Conservation (phyloP, 2,888 invertebrate species). For the Drosophila cyrtoloma region DNA sequence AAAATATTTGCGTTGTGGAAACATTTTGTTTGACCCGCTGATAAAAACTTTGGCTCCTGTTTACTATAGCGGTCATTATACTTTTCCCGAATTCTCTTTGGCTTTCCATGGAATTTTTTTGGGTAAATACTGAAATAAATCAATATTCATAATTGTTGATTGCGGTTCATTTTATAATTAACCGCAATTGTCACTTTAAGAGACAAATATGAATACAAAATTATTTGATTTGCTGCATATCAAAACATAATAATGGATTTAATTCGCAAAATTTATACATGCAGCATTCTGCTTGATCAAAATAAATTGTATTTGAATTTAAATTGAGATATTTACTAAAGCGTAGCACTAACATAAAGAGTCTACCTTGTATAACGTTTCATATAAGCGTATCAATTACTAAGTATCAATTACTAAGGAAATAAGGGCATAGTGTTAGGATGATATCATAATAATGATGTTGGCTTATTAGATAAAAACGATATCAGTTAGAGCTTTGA, state of each 20-base stretch:
- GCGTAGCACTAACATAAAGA: background rate
- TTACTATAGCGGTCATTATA: conserved; percentile 63
- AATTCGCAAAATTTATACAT: background rate
- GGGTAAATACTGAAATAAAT: conserved; percentile 7
- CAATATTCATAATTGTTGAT: conserved; percentile 5
- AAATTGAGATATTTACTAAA: background rate
- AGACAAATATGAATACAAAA: background rate
- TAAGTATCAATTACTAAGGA: background rate
- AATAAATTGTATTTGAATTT: background rate
- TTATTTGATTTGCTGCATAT: background rate
- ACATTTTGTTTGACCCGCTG: conserved; percentile 52
- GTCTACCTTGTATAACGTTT: background rate
- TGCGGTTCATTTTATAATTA: background rate
- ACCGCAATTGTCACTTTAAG: background rate
- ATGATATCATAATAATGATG: background rate
- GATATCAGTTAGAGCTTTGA: background rate
- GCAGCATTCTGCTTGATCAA: background rate
- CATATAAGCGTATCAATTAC: background rate
- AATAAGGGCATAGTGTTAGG: background rate
- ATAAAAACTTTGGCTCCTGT: conserved; percentile 58
- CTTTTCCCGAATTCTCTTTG: conserved; percentile 41
- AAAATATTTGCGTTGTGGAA: conserved; percentile 66
- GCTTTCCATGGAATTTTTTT: conserved; percentile 49
- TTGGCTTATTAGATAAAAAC: background rate
- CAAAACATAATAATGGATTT: background rate